These are phyloP conservation scores for Mongoloraphidia duomilia DNA, from an alignment of 2,888 invertebrate genomes.

Conservation along the genomic window DNA sequence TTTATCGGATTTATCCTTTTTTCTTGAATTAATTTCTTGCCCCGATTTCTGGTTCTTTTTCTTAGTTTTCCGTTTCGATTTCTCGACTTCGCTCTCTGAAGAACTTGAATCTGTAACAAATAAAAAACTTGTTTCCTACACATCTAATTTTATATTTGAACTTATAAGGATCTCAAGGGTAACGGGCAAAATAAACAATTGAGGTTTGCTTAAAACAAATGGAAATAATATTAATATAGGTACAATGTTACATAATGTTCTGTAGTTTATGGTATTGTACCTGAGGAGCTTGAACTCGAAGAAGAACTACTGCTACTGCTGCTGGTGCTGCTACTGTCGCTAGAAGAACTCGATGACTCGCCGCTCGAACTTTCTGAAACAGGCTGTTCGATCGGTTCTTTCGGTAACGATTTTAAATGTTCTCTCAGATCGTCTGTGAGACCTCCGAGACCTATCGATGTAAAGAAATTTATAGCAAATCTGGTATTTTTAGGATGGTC, in stretches of 20 bases:
- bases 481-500: constrained; percentile 93
- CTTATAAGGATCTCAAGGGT: not conserved
- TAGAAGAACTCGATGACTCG: constrained; percentile 13
- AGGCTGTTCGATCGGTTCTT: constrained; percentile 27
- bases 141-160: not conserved
- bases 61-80: constrained; percentile 12
- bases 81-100: constrained; percentile 17
- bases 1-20: constrained; percentile 4
- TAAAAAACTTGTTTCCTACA: not conserved
- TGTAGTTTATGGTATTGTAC: not conserved
- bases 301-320: too few relatives aligned
- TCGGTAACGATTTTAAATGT: constrained; percentile 68
- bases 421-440: constrained; percentile 85
- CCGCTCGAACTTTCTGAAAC: constrained; percentile 24
- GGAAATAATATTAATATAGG: not conserved
- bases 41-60: constrained; percentile 6
- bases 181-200: too few relatives aligned
- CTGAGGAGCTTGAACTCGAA: constrained; percentile 6
- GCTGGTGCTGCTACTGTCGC: constrained; percentile 9
- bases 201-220: not conserved
- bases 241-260: too few relatives aligned
- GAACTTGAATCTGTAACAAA: constrained; percentile 18
- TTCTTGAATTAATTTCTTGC: constrained; percentile 1
- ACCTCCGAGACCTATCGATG: constrained; percentile 91
- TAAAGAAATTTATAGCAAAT: constrained; percentile 96